Base-by-base conservation (phyloP, 2,888 invertebrate genomes). In the Drosophila longiperda region DNA sequence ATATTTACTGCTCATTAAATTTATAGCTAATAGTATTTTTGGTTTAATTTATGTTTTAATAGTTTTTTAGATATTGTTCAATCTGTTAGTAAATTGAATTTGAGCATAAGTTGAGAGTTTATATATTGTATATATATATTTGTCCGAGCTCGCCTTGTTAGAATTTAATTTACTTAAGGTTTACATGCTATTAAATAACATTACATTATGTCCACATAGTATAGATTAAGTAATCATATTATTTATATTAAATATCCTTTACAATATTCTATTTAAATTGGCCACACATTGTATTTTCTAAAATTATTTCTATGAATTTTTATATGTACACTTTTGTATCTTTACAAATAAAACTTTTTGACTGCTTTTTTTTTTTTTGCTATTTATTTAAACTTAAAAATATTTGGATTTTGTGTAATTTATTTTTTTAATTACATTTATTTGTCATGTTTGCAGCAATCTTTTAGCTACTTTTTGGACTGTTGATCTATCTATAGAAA, bases 401-500 rank as follows among this genome's bases (percentile, higher is more conserved):
- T 45, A 3, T 45, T 12, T 33, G 1, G 29, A 29, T 40, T 40
- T 26, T 26, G 15, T 52, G 8, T 26, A 7, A 23, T n/a, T 12
- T 63, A 5, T 26, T 17, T 9, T 42, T 6, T 45, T 11, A 20
- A 36, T 38, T 36, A 49, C 12, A 38, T 40, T 66, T 66, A 69
- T 68, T 53, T 69, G 53, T 69, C 60, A 17, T 20, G 45, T 42
- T 15, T 15, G 7, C n/a, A n/a, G 34, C 36, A 45, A 17, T 33
- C 9, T 23, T 23, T n/a, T 9, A 12, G 1, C 17, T 57, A 40
- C 4, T n/a, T 50, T 15, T 38, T 34, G 9, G 9, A 42, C 12
- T 45, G 34, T 15, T 29, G 5, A 11, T 33, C 42, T 61, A 50
- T 68, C 83, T 92, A 92, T 52, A 92, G 82, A 64, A 92, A 92